Conservation (phyloP, 2,888 invertebrate genomes). For the Trissolcus japonicus region DNA sequence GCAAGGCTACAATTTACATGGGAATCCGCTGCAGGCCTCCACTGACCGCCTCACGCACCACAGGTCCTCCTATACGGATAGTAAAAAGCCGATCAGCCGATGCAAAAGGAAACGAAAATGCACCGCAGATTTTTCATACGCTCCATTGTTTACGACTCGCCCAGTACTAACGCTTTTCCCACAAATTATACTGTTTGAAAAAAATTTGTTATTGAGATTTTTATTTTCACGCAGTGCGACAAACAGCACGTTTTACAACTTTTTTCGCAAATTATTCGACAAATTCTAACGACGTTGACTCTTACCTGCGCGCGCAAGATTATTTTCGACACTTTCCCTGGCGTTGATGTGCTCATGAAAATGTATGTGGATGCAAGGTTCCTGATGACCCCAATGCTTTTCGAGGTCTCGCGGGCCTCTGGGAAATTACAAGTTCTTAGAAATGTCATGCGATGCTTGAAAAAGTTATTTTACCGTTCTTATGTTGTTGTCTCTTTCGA, state of each 20-base stretch:
- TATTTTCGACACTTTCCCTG: constrained; percentile 15
- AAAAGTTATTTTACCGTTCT: constrained; percentile 8
- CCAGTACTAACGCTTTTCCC: too few species aligned
- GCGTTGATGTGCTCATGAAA: constrained; percentile 33
- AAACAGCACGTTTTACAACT: background rate
- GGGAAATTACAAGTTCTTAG: constrained; percentile 55
- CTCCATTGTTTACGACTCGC: too few species aligned
- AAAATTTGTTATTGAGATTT: too few species aligned
- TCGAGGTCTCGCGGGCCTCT: constrained; percentile 51
- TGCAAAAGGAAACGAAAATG: constrained; percentile 33
- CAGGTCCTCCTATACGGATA: constrained; percentile 29
- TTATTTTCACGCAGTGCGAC: too few species aligned
- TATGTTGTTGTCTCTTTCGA: background rate
- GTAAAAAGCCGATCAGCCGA: constrained; percentile 22
- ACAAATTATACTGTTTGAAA: too few species aligned
- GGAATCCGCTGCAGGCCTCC: constrained; percentile 46
- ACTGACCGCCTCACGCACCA: constrained; percentile 39
- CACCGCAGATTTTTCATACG: constrained; percentile 34
- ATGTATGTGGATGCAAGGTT: constrained; percentile 39
- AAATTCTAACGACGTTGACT: too few species aligned
- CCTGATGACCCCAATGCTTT: constrained; percentile 52
- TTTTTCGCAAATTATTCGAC: constrained; percentile 1
- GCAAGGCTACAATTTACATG: constrained; percentile 46
- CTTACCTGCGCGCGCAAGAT: background rate
- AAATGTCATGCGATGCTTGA: constrained; percentile 44